phyloP scores from a whole-genome alignment of 2,888 invertebrate genomes.

The Sarcophaga rosellei region DNA sequence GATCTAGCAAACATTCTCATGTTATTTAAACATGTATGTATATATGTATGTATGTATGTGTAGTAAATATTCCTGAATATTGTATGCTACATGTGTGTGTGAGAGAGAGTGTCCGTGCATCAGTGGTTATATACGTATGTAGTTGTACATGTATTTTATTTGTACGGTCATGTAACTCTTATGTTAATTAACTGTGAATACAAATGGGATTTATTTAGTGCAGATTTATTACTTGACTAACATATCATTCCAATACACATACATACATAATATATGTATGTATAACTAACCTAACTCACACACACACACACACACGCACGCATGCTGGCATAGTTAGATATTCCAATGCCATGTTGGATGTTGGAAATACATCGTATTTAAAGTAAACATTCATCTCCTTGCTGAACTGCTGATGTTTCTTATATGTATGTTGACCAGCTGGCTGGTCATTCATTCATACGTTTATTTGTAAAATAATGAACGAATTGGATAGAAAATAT shows the following conservation, averaged over 20 bases:
- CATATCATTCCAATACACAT: slow-evolving; percentile 32
- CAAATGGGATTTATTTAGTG: slow-evolving; percentile 68
- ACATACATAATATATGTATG: slow-evolving; percentile 15
- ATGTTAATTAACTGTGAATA: slow-evolving; percentile 69
- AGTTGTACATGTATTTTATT: slow-evolving; percentile 49
- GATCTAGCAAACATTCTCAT: slow-evolving; percentile 53
- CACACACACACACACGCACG: not conserved
- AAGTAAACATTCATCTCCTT: slow-evolving; percentile 18
- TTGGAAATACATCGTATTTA: not conserved
- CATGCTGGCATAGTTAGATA: not conserved
- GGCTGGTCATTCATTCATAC: not conserved
- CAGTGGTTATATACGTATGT: slow-evolving; percentile 23
- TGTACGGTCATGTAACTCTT: slow-evolving; percentile 66
- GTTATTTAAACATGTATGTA: slow-evolving; percentile 54
- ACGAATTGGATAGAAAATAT: slow-evolving; percentile 9
- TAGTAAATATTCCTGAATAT: not conserved
- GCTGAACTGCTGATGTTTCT: too few species aligned
- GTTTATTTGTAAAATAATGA: slow-evolving; percentile 8
- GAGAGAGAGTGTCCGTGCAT: not conserved
- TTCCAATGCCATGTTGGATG: too few species aligned
- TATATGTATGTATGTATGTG: slow-evolving; percentile 24
- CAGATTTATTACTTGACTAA: slow-evolving; percentile 64
- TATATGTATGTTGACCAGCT: slow-evolving; percentile 19
- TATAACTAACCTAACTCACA: too few species aligned
- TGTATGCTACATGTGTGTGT: not conserved